A percentile compares a stretch with the other conserved stretches of the same genome.
phyloP scores from a whole-genome alignment of 2,888 invertebrate genomes.

The Hyposoter didymator region DNA sequence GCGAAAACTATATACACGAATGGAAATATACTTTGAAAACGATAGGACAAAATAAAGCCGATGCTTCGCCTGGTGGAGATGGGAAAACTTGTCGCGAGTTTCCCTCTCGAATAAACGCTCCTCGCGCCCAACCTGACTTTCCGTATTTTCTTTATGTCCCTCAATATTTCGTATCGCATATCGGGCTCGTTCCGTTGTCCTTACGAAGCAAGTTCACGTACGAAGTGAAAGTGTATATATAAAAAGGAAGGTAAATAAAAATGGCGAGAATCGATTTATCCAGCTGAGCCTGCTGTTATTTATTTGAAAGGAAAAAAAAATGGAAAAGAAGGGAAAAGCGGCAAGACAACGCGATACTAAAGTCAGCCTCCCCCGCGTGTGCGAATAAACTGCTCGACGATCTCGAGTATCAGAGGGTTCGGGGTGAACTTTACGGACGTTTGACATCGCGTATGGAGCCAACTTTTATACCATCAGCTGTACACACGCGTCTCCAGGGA shows the following conservation, averaged over 20 bases:
- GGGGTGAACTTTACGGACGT: conserved; percentile 29
- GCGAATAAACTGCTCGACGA: conserved; percentile 27
- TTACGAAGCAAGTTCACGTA: background rate
- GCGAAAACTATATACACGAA: background rate
- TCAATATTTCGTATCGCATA: conserved; percentile 21
- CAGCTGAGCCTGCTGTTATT: conserved; percentile 5
- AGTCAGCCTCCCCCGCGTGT: conserved; percentile 10
- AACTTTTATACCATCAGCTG: conserved; percentile 7
- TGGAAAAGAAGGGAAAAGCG: background rate
- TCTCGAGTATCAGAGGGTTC: conserved; percentile 36
- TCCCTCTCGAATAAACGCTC: background rate
- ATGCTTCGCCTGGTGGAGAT: conserved; percentile 27
- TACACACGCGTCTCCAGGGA: conserved; percentile 53
- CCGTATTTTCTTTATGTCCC: background rate
- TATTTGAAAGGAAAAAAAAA: background rate
- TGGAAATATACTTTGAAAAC: background rate
- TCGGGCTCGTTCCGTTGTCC: conserved; percentile 24
- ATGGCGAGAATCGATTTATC: conserved; percentile 50
- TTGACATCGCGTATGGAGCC: conserved; percentile 21
- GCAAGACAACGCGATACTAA: conserved; percentile 32
- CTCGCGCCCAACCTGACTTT: conserved; percentile 20
- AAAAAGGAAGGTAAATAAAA: background rate
- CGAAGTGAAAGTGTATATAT: conserved; percentile 13
- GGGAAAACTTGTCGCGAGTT: conserved; percentile 48
- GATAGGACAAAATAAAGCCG: conserved; percentile 39